Conservation (phyloP, 2,888 invertebrate genomes). For the Geotrupes spiniger region DNA sequence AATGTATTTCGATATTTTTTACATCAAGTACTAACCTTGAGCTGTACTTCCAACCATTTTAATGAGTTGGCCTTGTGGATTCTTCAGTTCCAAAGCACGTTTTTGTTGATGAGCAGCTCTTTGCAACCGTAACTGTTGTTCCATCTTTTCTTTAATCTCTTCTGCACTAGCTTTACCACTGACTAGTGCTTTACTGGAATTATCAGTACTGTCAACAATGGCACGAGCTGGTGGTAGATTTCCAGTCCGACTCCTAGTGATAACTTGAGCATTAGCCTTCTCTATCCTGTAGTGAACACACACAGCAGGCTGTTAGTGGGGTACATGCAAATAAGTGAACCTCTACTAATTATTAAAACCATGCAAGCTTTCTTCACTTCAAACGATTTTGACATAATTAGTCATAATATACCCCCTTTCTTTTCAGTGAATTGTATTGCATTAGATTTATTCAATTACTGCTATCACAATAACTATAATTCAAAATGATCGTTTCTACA, state of each 20-base stretch:
- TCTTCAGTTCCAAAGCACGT: constrained; percentile 63
- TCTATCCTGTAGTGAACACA: constrained; percentile 55
- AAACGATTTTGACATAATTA: too few relatives aligned
- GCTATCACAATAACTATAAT: too few relatives aligned
- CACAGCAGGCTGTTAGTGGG: constrained; percentile 27
- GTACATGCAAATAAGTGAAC: constrained; percentile 19
- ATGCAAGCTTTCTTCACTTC: background rate
- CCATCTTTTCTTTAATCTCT: constrained; percentile 87
- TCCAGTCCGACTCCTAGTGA: constrained; percentile 79
- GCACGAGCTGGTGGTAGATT: constrained; percentile 57
- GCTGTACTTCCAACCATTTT: constrained; percentile 55
- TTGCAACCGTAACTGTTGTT: constrained; percentile 84
- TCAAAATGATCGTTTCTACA: too few relatives aligned
- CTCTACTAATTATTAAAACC: constrained; percentile 1
- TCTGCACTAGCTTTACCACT: constrained; percentile 63
- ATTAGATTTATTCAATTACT: too few relatives aligned
- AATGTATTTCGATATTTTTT: too few relatives aligned
- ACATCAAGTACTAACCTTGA: constrained; percentile 60
- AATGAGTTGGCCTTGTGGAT: constrained; percentile 50
- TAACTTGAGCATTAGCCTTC: constrained; percentile 65
- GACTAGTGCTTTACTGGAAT: constrained; percentile 48
- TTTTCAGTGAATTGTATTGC: too few relatives aligned
- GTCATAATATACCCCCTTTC: too few relatives aligned
- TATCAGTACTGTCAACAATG: constrained; percentile 38
- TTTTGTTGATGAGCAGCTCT: constrained; percentile 88